Evolutionary conservation across 2,797 vertebrate species (phyloP).

Genomic region (Linurgus olivaceus): DNA sequence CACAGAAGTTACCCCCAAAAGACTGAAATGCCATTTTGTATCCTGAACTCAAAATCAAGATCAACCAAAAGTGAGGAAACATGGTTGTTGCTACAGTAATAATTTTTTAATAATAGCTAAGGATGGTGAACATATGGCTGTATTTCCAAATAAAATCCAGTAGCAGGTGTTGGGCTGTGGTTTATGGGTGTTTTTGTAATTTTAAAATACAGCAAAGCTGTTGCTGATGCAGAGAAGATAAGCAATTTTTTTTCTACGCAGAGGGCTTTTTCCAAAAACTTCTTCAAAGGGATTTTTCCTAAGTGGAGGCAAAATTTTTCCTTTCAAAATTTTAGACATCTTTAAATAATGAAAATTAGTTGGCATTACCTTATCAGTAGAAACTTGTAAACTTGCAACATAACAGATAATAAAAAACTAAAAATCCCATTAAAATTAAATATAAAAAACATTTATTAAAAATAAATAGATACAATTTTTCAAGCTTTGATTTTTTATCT

Average conservation of each 20-base stretch:
- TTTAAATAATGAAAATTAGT: slow-evolving; percentile 35
- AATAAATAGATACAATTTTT: background rate
- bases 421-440: background rate
- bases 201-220: slow-evolving; percentile 37
- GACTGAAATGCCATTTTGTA: background rate
- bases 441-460: background rate
- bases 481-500: background rate
- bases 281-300: slow-evolving; percentile 18
- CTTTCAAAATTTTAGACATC: slow-evolving; percentile 41
- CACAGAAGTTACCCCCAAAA: background rate
- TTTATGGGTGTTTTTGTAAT: slow-evolving; percentile 6
- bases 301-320: slow-evolving; percentile 4
- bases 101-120: slow-evolving; percentile 51
- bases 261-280: slow-evolving; percentile 22
- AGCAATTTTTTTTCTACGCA: slow-evolving; percentile 35
- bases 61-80: slow-evolving; percentile 25
- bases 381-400: background rate
- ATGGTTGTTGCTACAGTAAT: slow-evolving; percentile 29
- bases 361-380: background rate
- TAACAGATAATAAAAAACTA: background rate
- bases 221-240: slow-evolving; percentile 50
- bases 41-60: background rate
- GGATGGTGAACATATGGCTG: slow-evolving; percentile 43
- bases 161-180: background rate
- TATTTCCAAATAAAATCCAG: slow-evolving; percentile 51